Conservation (phyloP, 2,797 vertebrate genomes). For the Acropternis orthonyx region DNA sequence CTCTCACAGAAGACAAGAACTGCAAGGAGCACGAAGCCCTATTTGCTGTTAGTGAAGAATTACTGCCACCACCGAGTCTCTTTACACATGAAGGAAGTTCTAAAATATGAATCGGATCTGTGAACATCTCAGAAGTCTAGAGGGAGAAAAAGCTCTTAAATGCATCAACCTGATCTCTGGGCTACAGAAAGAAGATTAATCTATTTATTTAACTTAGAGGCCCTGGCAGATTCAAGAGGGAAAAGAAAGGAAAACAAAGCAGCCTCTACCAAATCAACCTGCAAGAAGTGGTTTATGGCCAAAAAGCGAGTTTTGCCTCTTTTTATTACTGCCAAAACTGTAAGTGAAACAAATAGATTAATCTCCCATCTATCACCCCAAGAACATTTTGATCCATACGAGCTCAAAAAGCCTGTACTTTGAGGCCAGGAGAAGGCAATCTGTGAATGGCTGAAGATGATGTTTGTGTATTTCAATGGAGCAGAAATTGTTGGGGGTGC, state of each 20-base stretch:
- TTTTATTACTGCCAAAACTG: neutral
- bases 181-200: slow-evolving; percentile 14
- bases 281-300: neutral
- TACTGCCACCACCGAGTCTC: neutral
- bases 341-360: slow-evolving; percentile 36
- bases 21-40: neutral
- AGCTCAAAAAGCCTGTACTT: neutral
- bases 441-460: neutral
- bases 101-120: slow-evolving; percentile 24
- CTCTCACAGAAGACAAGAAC: neutral
- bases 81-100: slow-evolving; percentile 39
- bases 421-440: neutral
- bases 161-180: neutral
- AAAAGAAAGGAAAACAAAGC: slow-evolving; percentile 5
- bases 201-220: slow-evolving; percentile 43
- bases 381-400: neutral
- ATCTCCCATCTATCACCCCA: neutral
- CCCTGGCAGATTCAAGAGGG: slow-evolving; percentile 2
- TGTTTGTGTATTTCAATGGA: neutral
- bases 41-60: slow-evolving; percentile 6
- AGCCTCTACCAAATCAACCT: neutral
- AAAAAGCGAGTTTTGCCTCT: neutral
- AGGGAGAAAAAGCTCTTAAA: slow-evolving; percentile 39
- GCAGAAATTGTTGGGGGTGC: neutral
- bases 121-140: neutral